These are phyloP conservation scores for Malacoctenus gilli DNA, from an alignment of 2,797 vertebrate genomes.

Conservation along the genomic window DNA sequence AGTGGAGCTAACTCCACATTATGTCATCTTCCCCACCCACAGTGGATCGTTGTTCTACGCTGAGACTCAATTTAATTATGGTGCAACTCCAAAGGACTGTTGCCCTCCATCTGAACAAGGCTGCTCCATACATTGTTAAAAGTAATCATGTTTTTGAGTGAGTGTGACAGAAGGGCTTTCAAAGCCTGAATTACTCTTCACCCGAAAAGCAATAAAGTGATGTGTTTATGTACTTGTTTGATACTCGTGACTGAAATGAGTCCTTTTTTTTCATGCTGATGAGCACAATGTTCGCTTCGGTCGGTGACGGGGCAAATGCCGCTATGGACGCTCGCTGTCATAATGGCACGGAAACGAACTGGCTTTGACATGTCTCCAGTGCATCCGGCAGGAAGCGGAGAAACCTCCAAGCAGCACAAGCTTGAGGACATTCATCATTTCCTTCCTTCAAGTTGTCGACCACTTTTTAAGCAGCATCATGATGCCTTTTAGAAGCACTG, in stretches of 20 bases:
- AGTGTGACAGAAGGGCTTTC: background rate
- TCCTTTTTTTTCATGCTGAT: background rate
- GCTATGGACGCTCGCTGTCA: conserved; percentile 5
- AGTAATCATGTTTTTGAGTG: conserved; percentile 3
- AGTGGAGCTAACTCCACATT: no score
- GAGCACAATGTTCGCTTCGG: background rate
- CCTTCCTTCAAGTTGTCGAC: no score
- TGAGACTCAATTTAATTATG: conserved; percentile 4
- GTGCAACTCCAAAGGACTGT: background rate
- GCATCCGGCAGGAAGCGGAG: no score
- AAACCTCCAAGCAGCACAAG: no score
- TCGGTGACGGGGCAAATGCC: background rate
- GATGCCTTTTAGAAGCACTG: no score
- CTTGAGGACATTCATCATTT: no score
- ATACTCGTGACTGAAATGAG: background rate
- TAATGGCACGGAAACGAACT: no score
- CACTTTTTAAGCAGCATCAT: no score
- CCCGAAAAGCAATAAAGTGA: conserved; percentile 8
- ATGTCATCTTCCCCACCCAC: background rate
- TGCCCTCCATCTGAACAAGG: background rate
- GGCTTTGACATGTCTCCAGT: no score
- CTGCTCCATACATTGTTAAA: background rate
- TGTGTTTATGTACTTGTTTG: conserved; percentile 1
- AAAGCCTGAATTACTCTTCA: conserved; percentile 11
- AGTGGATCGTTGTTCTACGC: no score